Conservation (phyloP, 2,888 invertebrate species). For the Torymus auratus region DNA sequence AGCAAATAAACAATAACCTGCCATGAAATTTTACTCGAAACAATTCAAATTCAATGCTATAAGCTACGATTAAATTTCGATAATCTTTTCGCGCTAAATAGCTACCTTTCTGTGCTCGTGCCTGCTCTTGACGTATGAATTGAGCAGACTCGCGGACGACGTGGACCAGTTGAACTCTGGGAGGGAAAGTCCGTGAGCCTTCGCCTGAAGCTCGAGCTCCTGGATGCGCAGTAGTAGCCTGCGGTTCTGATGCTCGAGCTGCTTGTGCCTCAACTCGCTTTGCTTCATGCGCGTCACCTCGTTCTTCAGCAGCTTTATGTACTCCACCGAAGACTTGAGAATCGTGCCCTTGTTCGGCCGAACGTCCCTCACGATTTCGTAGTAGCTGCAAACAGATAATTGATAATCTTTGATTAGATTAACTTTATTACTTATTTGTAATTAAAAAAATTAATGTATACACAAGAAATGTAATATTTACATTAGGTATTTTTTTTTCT, state of each 20-base stretch:
- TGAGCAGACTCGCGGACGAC: conserved; percentile 64
- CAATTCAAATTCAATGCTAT: too few species aligned
- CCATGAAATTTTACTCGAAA: neutral
- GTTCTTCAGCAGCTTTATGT: conserved; percentile 90
- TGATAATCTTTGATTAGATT: too few species aligned
- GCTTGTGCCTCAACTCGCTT: conserved; percentile 86
- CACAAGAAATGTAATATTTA: too few species aligned
- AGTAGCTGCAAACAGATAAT: conserved; percentile 81
- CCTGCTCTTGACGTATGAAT: conserved; percentile 51
- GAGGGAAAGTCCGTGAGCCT: conserved; percentile 85
- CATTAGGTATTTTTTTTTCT: too few species aligned
- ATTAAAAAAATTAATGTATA: too few species aligned
- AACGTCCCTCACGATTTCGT: conserved; percentile 92
- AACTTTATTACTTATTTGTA: too few species aligned
- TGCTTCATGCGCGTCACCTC: conserved; percentile 86
- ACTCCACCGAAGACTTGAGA: conserved; percentile 98
- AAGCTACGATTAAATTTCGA: too few species aligned
- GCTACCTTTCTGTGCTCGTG: conserved; percentile 54
- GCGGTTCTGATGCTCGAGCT: conserved; percentile 90
- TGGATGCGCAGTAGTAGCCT: conserved; percentile 88
- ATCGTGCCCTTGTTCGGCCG: conserved; percentile 97
- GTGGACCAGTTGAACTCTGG: conserved; percentile 80
- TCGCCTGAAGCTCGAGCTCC: conserved; percentile 88
- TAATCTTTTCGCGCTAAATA: too few species aligned
- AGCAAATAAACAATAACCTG: too few species aligned